Evolutionary conservation across 2,113 vertebrate species (phyloP).

Genomic region (Lipophrys pholis): DNA sequence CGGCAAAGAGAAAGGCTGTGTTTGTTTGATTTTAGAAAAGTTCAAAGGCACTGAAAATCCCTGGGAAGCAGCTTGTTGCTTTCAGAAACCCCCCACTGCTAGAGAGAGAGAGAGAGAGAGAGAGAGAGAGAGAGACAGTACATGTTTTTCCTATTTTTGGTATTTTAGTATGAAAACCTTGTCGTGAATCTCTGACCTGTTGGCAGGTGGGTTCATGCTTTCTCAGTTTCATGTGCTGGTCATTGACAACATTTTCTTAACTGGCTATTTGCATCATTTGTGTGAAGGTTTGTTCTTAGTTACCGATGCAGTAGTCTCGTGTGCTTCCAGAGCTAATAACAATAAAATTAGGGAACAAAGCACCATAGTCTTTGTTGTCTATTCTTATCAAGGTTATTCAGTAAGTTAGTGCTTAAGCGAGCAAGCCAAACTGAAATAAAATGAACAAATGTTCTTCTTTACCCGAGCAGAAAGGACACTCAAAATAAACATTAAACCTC

Average conservation of each 20-base stretch:
- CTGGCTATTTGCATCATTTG: neutral
- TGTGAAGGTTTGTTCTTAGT: neutral
- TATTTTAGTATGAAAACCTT: constrained; percentile 1
- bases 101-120: neutral
- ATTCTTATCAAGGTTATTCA: too few relatives aligned
- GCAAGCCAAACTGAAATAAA: neutral
- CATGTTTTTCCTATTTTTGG: neutral
- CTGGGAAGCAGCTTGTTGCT: constrained; percentile 12
- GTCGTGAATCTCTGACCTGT: constrained; percentile 3
- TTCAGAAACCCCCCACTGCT: constrained; percentile 11
- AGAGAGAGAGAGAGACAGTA: neutral
- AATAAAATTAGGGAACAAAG: neutral
- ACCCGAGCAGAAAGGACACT: neutral
- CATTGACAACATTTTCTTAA: neutral
- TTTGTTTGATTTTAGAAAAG: constrained; percentile 35
- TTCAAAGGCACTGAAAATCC: constrained; percentile 41
- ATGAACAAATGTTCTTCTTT: neutral
- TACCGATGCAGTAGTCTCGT: neutral
- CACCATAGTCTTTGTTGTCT: too few relatives aligned
- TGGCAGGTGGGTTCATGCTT: neutral
- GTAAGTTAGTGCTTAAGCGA: too few relatives aligned
- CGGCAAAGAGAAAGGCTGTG: constrained; percentile 9
- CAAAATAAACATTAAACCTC: too few relatives aligned
- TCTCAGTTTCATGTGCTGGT: constrained; percentile 11
- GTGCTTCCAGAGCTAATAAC: neutral